Conservation (phyloP, 2,888 invertebrate genomes). For the Scotopteryx bipunctaria region DNA sequence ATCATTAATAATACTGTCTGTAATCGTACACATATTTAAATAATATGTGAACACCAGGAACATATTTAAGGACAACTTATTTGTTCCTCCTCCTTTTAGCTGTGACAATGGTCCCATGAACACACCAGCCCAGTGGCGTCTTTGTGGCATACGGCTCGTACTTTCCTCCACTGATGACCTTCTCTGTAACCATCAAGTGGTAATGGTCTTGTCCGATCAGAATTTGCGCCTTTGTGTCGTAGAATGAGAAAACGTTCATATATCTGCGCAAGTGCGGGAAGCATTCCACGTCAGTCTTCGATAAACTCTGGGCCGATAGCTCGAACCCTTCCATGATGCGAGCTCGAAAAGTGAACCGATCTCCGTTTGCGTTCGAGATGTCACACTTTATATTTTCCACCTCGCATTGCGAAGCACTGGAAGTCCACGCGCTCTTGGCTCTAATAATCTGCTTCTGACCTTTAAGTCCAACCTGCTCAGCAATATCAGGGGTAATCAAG, state of each 20-base stretch:
- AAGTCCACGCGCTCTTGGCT: constrained; percentile 2
- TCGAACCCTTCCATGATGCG: constrained; percentile 4
- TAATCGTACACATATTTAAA: no score
- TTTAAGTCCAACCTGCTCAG: constrained; percentile 5
- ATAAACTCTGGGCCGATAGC: constrained; percentile 2
- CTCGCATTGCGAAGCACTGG: neutral
- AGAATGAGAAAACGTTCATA: neutral
- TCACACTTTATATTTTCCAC: constrained; percentile 5
- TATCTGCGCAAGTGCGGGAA: constrained; percentile 6
- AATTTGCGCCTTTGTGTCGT: constrained; percentile 3
- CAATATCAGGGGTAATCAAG: constrained; percentile 5
- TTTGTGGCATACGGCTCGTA: constrained; percentile 10
- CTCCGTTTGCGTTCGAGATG: constrained; percentile 7
- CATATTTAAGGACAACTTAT: no score
- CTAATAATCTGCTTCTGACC: constrained; percentile 1
- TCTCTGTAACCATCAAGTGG: constrained; percentile 12
- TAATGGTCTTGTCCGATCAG: constrained; percentile 21
- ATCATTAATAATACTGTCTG: neutral
- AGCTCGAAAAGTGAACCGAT: constrained; percentile 5
- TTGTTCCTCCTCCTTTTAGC: neutral
- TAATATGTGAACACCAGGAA: no score
- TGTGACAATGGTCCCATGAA: constrained; percentile 7
- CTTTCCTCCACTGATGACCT: neutral
- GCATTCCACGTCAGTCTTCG: constrained; percentile 1
- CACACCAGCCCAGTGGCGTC: constrained; percentile 18